Conservation (phyloP, 2,888 invertebrate genomes). For the Drosophila fulvimacula region DNA sequence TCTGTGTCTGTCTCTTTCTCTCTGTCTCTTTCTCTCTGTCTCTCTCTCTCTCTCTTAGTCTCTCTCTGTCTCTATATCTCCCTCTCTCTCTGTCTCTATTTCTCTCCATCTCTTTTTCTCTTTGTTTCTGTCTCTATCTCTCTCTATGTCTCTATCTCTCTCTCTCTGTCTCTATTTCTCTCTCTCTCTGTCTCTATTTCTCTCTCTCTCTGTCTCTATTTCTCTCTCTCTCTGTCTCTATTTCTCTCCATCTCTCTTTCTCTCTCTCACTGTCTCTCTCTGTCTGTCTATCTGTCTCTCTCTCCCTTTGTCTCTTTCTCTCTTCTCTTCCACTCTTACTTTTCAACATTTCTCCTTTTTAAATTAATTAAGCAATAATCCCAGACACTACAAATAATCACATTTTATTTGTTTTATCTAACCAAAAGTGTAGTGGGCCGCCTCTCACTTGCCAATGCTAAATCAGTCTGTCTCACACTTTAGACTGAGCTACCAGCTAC, state of each 20-base stretch:
- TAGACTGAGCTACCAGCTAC: constrained; percentile 33
- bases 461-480: constrained; percentile 48
- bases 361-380: constrained; percentile 30
- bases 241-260: background rate
- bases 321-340: background rate
- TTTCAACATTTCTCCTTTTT: background rate
- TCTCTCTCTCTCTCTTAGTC: background rate
- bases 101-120: background rate
- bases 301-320: too few species aligned
- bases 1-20: too few species aligned
- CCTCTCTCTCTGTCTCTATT: background rate
- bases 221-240: background rate
- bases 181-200: background rate
- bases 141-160: background rate
- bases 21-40: too few species aligned
- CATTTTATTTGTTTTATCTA: constrained; percentile 25
- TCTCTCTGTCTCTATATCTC: background rate
- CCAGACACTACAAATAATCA: constrained; percentile 22
- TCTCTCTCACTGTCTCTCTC: background rate
- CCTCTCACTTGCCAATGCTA: constrained; percentile 58
- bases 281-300: background rate
- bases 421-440: background rate
- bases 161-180: background rate
- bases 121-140: background rate
- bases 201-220: background rate